Evolutionary conservation across 2,113 vertebrate species (phyloP).

Genomic region (Tetrax tetrax): DNA sequence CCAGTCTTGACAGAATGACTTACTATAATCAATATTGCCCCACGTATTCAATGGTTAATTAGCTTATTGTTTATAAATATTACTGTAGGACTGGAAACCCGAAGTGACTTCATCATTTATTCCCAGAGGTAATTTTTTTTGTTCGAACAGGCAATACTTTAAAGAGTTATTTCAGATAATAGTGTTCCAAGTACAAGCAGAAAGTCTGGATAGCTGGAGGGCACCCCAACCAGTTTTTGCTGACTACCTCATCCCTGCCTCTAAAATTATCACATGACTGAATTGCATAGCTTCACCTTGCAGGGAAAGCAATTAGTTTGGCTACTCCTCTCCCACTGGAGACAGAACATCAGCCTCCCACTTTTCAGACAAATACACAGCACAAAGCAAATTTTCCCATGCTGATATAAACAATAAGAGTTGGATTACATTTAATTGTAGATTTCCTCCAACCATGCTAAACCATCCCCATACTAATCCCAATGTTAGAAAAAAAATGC

Average conservation of each 20-base stretch:
- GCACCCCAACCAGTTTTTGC: conserved; percentile 39
- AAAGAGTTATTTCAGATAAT: neutral
- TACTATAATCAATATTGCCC: neutral
- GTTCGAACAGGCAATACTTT: neutral
- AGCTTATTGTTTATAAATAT: neutral
- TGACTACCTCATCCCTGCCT: conserved; percentile 28
- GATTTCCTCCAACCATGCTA: neutral
- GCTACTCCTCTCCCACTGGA: neutral
- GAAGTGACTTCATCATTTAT: neutral
- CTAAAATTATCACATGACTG: conserved; percentile 50
- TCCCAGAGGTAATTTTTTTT: neutral
- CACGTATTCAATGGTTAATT: neutral
- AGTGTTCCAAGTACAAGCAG: neutral
- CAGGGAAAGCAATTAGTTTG: conserved; percentile 30
- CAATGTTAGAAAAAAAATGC: neutral
- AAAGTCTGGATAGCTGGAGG: conserved; percentile 42
- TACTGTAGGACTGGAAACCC: neutral
- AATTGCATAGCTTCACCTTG: conserved; percentile 56
- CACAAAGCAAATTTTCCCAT: neutral
- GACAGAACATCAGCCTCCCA: conserved; percentile 26
- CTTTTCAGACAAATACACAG: neutral
- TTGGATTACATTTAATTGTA: neutral
- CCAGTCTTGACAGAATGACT: neutral
- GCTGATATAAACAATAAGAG: conserved; percentile 8
- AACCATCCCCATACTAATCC: neutral